Base-by-base conservation (phyloP, 1,140 invertebrate species). In the Gryllus bimaculatus region DNA sequence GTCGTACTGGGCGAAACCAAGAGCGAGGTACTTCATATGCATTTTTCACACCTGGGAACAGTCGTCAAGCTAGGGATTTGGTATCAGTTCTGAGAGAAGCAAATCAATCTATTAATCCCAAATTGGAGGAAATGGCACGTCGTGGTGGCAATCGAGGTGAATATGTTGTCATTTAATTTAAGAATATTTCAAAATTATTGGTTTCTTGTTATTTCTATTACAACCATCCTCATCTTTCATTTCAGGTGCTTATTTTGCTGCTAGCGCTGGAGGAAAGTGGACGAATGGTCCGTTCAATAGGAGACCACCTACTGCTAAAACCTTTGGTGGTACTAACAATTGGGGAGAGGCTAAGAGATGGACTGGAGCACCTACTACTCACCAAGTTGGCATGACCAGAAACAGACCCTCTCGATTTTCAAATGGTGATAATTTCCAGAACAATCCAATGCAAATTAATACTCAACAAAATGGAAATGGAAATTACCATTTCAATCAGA, bases 11-110 rank as follows among this genome's bases (percentile, higher is more conserved):
- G 76, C 90, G 98, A 48, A 95, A 93, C 78, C 92, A 95, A 85
- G 92, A 93, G 82, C 96, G 94, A 81, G 98, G 98, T 77, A 99
- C 97, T 47, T 97, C 98, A 48, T 99, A 99, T 87, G 98, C 98
- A 77, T 98, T 99, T 88, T 99, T 99, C 88, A 99, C 98, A 66
- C 91, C 93, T 79, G 91, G 91, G 82, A 98, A 99, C 86, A 90
- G 91, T 80, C 92, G 94, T 84, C 96, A 98, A 88, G 96, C 96
- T 8, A 93, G 92, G 86, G 96, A 98, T 85, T 89, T 99, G 75
- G 91, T 99, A 13, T 91, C 93, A 83, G 96, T 99, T 4, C 88
- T 99, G 47, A 90, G 90, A 85, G 97, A 99, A 89, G 96, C 97
- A 77, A 98, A 98, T 83, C 97, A 99, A 89, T 91, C 93, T 8